Evolutionary conservation across 2,888 invertebrate genomes (phyloP), one percentile per base, ranked within the genome.

Genomic region (Caradrina kadenii): DNA sequence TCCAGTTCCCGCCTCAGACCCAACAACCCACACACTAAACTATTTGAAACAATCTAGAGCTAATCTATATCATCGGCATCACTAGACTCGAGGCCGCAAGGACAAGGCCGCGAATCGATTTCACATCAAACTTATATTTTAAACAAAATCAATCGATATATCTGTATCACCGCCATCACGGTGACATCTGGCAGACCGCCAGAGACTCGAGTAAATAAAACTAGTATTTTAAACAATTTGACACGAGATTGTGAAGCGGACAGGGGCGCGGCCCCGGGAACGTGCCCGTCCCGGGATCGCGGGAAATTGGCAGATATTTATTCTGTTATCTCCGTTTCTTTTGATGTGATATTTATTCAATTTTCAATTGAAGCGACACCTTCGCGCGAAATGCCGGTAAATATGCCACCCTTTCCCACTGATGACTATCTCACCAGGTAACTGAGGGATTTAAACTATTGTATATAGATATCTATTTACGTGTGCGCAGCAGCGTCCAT

Each of bases 191-290:
- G 81, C 81, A 19, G 0, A 0, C 1, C 10, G 5, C 76, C 81
- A 76, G 11, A 22, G 5, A 22, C 5, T 56, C 35, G 55, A n/a
- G n/a, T 76, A 77, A 66, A 71, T 70, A 53, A 77, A 60, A 69
- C 42, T 61, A 54, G 11, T 42, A 53, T 70, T 76, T 80, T 53
- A 48, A 66, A 60, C 82, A 79, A 79, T 84, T 81, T 79, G 84
- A 79, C 75, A 70, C 17, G 55, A 76, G 82, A 84, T 84, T 84
- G 84, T 71, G 84, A 42, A 11, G 69, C 66, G 75, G 67, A 50
- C 73, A 52, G 35, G 69, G 53, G 39, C n/a, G 22, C 26, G 35
- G 15, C 49, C 15, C 54, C 67, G 58, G 58, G 59, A 53, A 54
- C 59, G n/a, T 4, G 26, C 26, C 26, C 2, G 26, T 26, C 48